Percentiles rank a stretch among this genome's conserved stretches.
phyloP scores from a whole-genome alignment of 2,113 vertebrate species.

The Ardeotis arabs region DNA sequence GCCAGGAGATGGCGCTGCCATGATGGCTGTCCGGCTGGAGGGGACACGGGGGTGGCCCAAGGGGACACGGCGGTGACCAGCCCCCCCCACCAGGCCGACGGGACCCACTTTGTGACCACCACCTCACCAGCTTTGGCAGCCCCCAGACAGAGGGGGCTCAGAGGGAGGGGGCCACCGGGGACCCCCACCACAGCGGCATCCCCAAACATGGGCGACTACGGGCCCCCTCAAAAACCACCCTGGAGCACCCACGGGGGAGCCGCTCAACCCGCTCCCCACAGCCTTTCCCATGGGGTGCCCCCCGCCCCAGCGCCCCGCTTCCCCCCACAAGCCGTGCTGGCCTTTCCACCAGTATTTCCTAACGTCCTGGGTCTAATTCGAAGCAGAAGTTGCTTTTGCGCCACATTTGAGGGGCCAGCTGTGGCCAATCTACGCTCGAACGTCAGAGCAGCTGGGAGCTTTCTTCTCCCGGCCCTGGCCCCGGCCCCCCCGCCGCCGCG shows the following conservation, averaged over 20 bases:
- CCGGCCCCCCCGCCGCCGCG: background rate
- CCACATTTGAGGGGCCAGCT: conserved; percentile 71
- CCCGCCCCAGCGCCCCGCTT: background rate
- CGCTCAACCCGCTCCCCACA: rapidly evolving
- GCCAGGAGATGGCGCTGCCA: conserved; percentile 62
- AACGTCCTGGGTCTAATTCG: conserved; percentile 50
- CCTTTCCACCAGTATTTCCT: conserved; percentile 63
- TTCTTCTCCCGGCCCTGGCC: conserved; percentile 18
- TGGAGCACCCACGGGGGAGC: background rate
- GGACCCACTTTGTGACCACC: background rate
- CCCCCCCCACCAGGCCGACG: background rate
- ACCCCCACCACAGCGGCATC: background rate
- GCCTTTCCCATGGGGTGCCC: background rate
- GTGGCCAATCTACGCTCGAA: conserved; percentile 66
- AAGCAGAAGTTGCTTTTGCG: conserved; percentile 71
- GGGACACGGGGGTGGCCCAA: background rate
- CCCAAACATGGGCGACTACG: rapidly evolving
- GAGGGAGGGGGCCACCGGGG: background rate
- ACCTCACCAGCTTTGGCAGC: background rate
- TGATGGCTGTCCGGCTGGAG: background rate
- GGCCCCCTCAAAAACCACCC: background rate
- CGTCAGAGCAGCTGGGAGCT: conserved; percentile 72
- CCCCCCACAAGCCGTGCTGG: background rate
- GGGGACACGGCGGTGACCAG: background rate
- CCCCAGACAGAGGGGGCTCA: background rate